These are phyloP conservation scores for Chrysemys picta DNA, from an alignment of 2,113 vertebrate genomes.

Conservation along the genomic window DNA sequence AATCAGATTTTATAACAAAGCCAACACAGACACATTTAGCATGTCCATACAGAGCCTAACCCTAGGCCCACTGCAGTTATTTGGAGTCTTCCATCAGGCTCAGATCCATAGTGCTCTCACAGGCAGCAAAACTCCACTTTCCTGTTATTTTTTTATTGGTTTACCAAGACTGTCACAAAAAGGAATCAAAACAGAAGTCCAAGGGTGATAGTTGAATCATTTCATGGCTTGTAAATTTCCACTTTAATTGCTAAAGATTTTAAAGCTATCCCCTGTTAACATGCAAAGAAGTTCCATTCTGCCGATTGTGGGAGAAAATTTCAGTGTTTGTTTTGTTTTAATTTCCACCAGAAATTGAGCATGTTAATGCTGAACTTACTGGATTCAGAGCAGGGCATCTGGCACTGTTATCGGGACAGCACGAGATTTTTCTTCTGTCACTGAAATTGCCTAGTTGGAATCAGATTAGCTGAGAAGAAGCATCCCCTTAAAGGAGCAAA, in stretches of 20 bases:
- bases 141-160: not conserved
- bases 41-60: not conserved
- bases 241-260: not conserved
- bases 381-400: not conserved
- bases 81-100: not conserved
- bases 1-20: too few relatives aligned
- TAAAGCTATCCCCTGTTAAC: not conserved
- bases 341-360: not conserved
- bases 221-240: not conserved
- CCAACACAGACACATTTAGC: not conserved
- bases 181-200: not conserved
- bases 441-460: not conserved
- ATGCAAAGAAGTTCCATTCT: not conserved
- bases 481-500: not conserved
- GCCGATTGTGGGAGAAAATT: not conserved
- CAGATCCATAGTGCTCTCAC: not conserved
- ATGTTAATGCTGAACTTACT: not conserved
- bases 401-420: not conserved
- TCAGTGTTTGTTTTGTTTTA: not conserved
- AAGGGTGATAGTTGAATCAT: not conserved
- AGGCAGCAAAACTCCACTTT: not conserved
- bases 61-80: not conserved
- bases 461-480: fast-evolving
- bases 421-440: not conserved
- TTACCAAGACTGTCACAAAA: not conserved